A percentile compares a stretch with the other conserved stretches of the same genome.
Evolutionary conservation across 2,888 invertebrate species (phyloP).

Genomic region (Tiliacea citrago): DNA sequence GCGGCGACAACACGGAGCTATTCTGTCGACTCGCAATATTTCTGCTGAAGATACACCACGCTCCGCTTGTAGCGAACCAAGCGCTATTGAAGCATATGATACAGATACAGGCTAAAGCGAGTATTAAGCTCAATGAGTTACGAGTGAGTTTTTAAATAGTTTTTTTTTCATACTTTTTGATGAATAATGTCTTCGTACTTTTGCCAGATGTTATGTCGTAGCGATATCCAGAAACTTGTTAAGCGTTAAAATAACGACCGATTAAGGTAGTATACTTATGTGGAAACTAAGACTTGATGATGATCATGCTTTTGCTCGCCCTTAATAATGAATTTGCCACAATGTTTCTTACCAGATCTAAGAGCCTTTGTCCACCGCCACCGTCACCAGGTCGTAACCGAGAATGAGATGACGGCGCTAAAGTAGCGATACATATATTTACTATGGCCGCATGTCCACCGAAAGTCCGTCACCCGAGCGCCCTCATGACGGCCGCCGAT

Average conservation of each 20-base stretch:
- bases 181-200: neutral
- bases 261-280: neutral
- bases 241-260: neutral
- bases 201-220: neutral
- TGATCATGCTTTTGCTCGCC: too few relatives aligned
- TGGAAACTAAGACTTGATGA: neutral
- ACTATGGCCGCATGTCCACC: neutral
- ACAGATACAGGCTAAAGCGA: slow-evolving; percentile 91
- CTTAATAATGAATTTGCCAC: neutral
- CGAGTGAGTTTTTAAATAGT: slow-evolving; percentile 86
- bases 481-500: neutral
- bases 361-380: neutral
- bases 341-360: neutral
- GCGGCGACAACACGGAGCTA: slow-evolving; percentile 94
- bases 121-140: slow-evolving; percentile 90
- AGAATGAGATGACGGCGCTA: neutral
- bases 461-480: neutral
- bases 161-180: neutral
- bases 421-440: neutral
- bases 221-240: neutral
- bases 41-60: slow-evolving; percentile 94
- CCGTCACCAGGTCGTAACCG: neutral
- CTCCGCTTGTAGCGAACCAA: slow-evolving; percentile 94
- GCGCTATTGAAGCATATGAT: slow-evolving; percentile 92
- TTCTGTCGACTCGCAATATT: slow-evolving; percentile 94